Conservation (phyloP, 2,888 invertebrate species). For the Poecilus cupreus region DNA sequence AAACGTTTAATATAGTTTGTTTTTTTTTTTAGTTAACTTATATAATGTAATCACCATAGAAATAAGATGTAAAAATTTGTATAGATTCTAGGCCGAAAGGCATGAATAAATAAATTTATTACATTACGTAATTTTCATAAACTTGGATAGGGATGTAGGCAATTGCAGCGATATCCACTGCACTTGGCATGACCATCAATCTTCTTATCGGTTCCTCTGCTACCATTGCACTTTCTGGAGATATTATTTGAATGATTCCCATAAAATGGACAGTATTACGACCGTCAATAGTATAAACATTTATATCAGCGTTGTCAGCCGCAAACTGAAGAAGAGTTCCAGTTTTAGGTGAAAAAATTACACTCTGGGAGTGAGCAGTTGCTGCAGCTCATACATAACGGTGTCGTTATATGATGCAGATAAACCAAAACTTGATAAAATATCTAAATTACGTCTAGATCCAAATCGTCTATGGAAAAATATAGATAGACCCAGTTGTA, state of each 20-base stretch:
- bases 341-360: constrained; percentile 63
- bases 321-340: constrained; percentile 65
- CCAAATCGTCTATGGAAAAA: constrained; percentile 63
- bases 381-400: constrained; percentile 63
- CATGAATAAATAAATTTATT: too few relatives aligned
- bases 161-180: constrained; percentile 65
- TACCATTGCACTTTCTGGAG: constrained; percentile 64
- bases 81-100: too few relatives aligned
- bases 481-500: constrained; percentile 70
- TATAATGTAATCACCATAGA: too few relatives aligned
- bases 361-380: constrained; percentile 63
- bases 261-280: constrained; percentile 66
- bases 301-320: constrained; percentile 66
- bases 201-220: constrained; percentile 60
- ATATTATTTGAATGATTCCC: constrained; percentile 65
- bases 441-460: constrained; percentile 62
- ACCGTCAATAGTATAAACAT: constrained; percentile 66
- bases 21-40: too few relatives aligned
- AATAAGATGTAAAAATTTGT: too few relatives aligned
- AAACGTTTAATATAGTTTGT: too few relatives aligned
- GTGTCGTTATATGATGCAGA: constrained; percentile 63
- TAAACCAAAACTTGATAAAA: constrained; percentile 63
- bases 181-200: constrained; percentile 59
- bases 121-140: constrained; percentile 65
- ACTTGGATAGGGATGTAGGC: constrained; percentile 66